Percentiles rank a stretch among this genome's conserved stretches.
These are phyloP conservation scores for Leptinotarsa juncta DNA, from an alignment of 2,888 invertebrate genomes.

Conservation along the genomic window DNA sequence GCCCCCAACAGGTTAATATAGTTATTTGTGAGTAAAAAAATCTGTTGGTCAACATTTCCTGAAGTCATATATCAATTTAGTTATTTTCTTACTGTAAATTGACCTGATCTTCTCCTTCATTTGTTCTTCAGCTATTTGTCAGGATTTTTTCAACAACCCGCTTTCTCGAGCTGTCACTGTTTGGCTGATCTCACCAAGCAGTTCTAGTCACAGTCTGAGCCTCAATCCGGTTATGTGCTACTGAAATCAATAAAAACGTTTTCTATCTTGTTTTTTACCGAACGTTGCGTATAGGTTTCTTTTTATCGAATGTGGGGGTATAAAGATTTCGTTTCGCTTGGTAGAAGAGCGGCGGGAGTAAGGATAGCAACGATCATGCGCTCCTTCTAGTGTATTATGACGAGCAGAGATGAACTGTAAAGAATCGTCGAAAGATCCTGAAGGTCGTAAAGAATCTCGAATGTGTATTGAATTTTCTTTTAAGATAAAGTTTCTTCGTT, in stretches of 20 bases:
- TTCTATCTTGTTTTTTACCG: slow-evolving; percentile 56
- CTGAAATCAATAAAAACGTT: slow-evolving; percentile 78
- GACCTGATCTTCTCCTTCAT: no score
- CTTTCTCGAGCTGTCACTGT: slow-evolving; percentile 1
- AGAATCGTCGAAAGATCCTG: slow-evolving; percentile 18
- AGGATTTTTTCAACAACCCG: no score
- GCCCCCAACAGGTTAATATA: no score
- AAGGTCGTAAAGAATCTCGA: slow-evolving; percentile 1
- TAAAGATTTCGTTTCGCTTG: slow-evolving; percentile 56
- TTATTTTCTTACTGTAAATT: no score
- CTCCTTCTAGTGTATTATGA: slow-evolving; percentile 55
- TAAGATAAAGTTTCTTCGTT: not conserved
- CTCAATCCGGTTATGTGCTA: slow-evolving; percentile 74
- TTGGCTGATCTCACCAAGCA: slow-evolving; percentile 2
- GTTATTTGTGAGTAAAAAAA: no score
- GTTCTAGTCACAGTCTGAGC: slow-evolving; percentile 55
- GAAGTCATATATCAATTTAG: no score
- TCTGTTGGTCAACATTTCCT: no score
- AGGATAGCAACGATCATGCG: slow-evolving; percentile 56
- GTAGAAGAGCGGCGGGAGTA: slow-evolving; percentile 46
- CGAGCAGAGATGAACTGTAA: slow-evolving; percentile 49
- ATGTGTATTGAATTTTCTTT: slow-evolving; percentile 11
- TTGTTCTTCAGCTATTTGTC: no score
- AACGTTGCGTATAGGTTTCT: slow-evolving; percentile 47
- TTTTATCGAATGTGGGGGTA: slow-evolving; percentile 51